Conservation (phyloP, 2,113 vertebrate genomes). For the Sakesphorus luctuosus region DNA sequence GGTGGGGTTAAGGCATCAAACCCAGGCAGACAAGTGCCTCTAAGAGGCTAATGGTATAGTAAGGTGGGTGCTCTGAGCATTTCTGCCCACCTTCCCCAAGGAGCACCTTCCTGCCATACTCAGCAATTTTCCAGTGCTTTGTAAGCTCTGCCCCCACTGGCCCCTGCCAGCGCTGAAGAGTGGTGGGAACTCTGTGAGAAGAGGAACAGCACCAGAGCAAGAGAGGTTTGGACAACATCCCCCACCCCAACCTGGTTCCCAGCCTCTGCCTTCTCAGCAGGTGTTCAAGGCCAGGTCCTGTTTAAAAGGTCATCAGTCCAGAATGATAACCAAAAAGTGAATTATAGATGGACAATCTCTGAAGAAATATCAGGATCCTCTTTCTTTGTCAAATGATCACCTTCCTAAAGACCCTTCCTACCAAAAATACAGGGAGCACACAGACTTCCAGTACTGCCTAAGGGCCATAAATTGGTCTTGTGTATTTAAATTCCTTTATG, state of each 20-base stretch:
- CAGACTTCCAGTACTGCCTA: neutral
- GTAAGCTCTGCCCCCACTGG: neutral
- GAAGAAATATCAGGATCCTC: neutral
- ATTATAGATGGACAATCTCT: neutral
- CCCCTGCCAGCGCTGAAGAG: neutral
- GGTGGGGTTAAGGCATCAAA: neutral
- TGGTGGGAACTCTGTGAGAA: neutral
- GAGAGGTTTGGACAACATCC: neutral
- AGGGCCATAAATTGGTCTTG: no score
- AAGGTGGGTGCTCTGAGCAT: neutral
- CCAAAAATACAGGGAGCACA: neutral
- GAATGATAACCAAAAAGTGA: neutral
- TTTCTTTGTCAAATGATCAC: neutral
- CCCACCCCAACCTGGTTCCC: neutral
- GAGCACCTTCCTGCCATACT: neutral
- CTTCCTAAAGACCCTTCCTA: neutral
- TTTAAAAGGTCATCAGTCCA: neutral
- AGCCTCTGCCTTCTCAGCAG: neutral
- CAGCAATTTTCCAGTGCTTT: neutral
- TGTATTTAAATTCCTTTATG: neutral
- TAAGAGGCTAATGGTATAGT: neutral
- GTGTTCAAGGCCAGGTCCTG: neutral
- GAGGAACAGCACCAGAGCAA: neutral
- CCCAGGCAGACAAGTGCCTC: rapidly evolving
- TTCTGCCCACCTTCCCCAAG: neutral